A percentile compares a stretch with the other conserved stretches of the same genome.
These are phyloP conservation scores for Teleogryllus oceanicus DNA, from an alignment of 2,888 invertebrate genomes.

Conservation along the genomic window DNA sequence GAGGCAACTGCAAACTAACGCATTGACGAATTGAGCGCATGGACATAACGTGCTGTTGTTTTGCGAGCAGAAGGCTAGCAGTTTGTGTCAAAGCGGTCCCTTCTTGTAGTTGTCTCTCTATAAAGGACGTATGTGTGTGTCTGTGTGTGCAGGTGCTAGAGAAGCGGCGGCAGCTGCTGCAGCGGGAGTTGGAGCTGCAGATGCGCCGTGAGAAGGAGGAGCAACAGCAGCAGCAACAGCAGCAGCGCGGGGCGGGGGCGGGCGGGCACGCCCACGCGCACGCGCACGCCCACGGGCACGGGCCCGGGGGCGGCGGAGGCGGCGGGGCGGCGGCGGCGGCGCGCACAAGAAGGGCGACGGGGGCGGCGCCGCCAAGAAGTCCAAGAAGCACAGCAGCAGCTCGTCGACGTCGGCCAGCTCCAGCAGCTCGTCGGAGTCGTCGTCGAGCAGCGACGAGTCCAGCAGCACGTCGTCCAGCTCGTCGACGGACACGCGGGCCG, in stretches of 20 bases:
- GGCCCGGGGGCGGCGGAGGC: no score
- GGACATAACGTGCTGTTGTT: no score
- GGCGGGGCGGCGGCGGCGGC: neutral
- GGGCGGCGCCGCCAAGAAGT: neutral
- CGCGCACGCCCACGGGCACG: no score
- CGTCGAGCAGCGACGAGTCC: conserved; percentile 58
- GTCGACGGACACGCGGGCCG: conserved; percentile 47
- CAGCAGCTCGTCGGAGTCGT: conserved; percentile 58
- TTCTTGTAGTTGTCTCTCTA: no score
- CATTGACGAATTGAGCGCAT: no score
- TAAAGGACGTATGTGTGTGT: no score
- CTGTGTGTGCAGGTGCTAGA: conserved; percentile 51
- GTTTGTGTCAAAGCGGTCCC: no score
- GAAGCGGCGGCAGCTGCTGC: conserved; percentile 68
- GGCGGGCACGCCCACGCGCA: no score
- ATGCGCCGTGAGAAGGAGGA: conserved; percentile 72
- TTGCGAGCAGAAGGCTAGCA: no score
- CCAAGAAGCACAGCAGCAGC: conserved; percentile 54
- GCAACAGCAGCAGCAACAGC: conserved; percentile 58
- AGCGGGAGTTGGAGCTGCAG: conserved; percentile 73
- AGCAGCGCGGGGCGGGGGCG: no score
- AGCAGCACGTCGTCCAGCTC: conserved; percentile 60
- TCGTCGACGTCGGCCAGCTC: conserved; percentile 62
- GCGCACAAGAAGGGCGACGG: neutral
- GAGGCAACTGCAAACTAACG: no score